Conservation (phyloP, 2,888 invertebrate genomes). For the Epistrophella euchroma region DNA sequence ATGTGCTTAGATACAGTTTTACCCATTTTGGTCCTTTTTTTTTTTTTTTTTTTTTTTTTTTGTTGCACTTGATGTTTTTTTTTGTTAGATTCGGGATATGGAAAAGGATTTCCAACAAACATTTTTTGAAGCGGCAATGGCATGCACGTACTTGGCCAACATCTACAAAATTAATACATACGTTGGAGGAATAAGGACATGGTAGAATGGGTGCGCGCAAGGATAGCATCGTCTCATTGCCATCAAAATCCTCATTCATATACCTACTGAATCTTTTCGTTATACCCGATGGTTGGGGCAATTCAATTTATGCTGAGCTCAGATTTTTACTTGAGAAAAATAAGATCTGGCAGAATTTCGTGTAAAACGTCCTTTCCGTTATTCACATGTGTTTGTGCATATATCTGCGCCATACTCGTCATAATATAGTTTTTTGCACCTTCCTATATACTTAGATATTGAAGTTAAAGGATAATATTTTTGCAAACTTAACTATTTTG, state of each 20-base stretch:
- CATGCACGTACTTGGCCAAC: conserved; percentile 57
- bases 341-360: conserved; percentile 70
- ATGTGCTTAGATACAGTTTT: conserved; percentile 72
- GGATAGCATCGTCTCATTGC: conserved; percentile 26
- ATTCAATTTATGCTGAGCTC: conserved; percentile 73
- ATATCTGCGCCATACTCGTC: background rate
- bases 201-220: conserved; percentile 1
- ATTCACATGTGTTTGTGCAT: conserved; percentile 23
- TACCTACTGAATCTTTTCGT: background rate
- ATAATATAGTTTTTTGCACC: background rate
- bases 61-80: conserved; percentile 37
- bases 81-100: conserved; percentile 29
- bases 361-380: conserved; percentile 54
- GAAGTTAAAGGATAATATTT: conserved; percentile 41
- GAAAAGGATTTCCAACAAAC: conserved; percentile 60
- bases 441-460: background rate
- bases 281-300: background rate
- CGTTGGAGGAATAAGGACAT: conserved; percentile 20
- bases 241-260: conserved; percentile 20
- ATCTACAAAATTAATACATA: conserved; percentile 12
- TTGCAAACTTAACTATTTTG: conserved; percentile 37
- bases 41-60: conserved; percentile 10
- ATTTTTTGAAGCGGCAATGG: conserved; percentile 59
- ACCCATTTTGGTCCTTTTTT: conserved; percentile 9
- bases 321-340: conserved; percentile 73